Base-by-base conservation (phyloP, 53 echinoderm and acorn worm species). In the Glandiceps talaboti region DNA sequence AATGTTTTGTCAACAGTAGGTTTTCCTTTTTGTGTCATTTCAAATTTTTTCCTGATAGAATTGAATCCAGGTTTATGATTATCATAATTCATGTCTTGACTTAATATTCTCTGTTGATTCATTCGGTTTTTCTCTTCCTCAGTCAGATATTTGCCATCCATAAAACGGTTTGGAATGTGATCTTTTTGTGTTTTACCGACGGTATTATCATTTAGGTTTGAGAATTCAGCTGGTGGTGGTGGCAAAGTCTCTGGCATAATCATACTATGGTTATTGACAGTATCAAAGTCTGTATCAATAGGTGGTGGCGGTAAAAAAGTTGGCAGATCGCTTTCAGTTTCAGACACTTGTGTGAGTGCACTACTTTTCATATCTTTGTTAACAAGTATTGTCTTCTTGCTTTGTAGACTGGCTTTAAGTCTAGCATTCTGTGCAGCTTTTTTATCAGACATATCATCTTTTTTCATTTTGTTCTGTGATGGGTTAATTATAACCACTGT, bases 221-320 rank as follows among this genome's bases (percentile, higher is more conserved):
- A 45, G 64, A 45, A 45, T 45, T 45, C 64, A 12, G 20, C 20
- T 45, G 64, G 64, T 45, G 64, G 64, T 45, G 64, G 64, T 45
- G 64, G 64, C 64, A 45, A 20, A 12, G 64, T 12, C 6, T 45
- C 64, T 20, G 6, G 6, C 64, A 45, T 45, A 20, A 45, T 45
- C 6, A 12, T 45, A 45, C 20, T 20, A 12, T 12, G 6, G 6
- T 12, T 12, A 6, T 20, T 20, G 6, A 45, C 64, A 45, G 6
- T 20, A 45, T 6, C 20, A 12, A 12, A 20, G 20, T 45, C 6
- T 45, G 6, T 20, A 12, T 6, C 64, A 12, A 20, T 6, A 28
- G 87, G 73, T 28, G 82, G 27, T 10, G 79, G 79, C 0, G 83
- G 83, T 26, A 45, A 6, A 45, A 45, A 45, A 12, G 20, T 12